Evolutionary conservation across 2,797 vertebrate species (phyloP).

Genomic region (Micrastur ruficollis): DNA sequence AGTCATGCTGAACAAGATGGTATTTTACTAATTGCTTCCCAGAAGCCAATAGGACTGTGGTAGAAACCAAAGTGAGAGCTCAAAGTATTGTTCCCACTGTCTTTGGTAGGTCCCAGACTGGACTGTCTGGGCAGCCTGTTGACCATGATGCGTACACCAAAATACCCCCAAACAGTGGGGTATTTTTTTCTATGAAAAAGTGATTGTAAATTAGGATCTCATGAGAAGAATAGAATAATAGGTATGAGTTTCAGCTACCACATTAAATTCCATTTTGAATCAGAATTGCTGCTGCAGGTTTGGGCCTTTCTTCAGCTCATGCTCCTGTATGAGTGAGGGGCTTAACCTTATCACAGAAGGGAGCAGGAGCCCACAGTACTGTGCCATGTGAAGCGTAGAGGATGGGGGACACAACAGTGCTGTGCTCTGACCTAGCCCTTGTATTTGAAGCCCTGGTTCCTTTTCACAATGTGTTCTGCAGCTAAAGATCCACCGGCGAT

Average conservation of each 20-base stretch:
- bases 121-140: neutral
- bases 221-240: neutral
- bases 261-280: neutral
- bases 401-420: neutral
- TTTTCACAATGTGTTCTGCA: neutral
- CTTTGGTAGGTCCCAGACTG: neutral
- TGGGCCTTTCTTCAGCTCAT: neutral
- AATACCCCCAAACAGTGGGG: neutral
- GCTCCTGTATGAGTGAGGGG: neutral
- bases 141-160: neutral
- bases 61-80: neutral
- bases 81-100: neutral
- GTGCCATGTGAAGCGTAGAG: rapidly evolving
- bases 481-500: neutral
- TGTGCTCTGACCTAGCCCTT: neutral
- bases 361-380: neutral
- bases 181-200: neutral
- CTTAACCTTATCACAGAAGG: neutral
- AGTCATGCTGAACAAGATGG: neutral
- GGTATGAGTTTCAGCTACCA: neutral
- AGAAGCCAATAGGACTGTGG: neutral
- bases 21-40: neutral
- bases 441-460: neutral
- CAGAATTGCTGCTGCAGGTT: neutral
- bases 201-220: neutral